Conservation (phyloP, 2,113 vertebrate species). For the Muntiacus reevesi region DNA sequence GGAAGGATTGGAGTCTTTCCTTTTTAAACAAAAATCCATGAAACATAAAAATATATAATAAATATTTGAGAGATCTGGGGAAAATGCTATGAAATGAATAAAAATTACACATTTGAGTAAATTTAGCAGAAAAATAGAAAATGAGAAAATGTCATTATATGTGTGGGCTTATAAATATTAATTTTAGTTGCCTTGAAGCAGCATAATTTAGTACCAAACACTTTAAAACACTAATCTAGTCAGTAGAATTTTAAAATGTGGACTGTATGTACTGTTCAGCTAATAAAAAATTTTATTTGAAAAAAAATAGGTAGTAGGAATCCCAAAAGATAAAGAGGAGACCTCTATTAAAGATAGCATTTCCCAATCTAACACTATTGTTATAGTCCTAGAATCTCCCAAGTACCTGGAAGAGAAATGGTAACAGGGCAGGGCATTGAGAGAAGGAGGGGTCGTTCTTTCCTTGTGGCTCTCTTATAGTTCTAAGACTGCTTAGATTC, state of each 20-base stretch:
- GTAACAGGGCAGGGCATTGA: not conserved
- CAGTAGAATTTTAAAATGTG: not conserved
- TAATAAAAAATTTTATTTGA: not conserved
- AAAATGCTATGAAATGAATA: not conserved
- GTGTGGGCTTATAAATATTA: not conserved
- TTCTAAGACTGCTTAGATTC: constrained; percentile 41
- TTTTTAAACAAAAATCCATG: not conserved
- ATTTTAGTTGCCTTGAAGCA: constrained; percentile 37
- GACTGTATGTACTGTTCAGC: not conserved
- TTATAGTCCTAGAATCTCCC: not conserved
- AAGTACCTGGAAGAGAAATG: not conserved
- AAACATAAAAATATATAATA: not conserved
- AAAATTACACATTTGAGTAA: not conserved
- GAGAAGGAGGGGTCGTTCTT: not conserved
- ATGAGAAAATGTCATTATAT: not conserved
- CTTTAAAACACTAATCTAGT: not conserved
- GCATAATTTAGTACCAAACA: not conserved
- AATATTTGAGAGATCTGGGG: not conserved
- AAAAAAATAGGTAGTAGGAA: not conserved
- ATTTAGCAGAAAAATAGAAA: not conserved
- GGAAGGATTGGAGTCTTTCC: not conserved
- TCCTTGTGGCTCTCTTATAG: not conserved
- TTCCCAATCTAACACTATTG: not conserved
- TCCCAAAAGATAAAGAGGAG: not conserved
- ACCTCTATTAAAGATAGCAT: not conserved